These are phyloP conservation scores for Phenganax marumi DNA, from an alignment of 92 coral and sea anemone species.

Conservation along the genomic window DNA sequence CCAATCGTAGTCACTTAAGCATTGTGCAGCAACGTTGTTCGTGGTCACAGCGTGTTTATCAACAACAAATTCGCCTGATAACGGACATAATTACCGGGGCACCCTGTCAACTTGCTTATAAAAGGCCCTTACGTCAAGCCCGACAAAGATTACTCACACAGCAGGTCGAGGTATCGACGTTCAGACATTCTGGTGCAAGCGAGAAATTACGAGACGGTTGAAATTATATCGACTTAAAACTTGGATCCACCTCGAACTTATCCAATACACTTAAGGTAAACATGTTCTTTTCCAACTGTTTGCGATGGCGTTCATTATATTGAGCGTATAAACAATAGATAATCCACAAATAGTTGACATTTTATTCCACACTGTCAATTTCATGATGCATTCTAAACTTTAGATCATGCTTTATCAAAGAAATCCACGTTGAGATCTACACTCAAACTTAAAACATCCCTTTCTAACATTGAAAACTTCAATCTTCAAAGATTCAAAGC, in stretches of 20 bases:
- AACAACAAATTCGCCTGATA: slow-evolving; percentile 99
- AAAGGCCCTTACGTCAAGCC: slow-evolving; percentile 94
- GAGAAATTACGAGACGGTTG: slow-evolving; percentile 21
- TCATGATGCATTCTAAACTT: too few relatives aligned
- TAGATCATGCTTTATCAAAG: too few relatives aligned
- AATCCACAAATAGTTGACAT: too few relatives aligned
- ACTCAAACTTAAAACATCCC: too few relatives aligned
- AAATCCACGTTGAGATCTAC: too few relatives aligned
- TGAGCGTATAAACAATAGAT: too few relatives aligned
- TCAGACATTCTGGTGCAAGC: slow-evolving; percentile 52
- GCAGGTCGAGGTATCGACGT: slow-evolving; percentile 66
- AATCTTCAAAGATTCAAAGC: too few relatives aligned
- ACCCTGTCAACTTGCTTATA: slow-evolving; percentile 99
- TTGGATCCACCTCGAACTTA: slow-evolving; percentile 11
- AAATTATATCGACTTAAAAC: not conserved
- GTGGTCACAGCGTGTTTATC: slow-evolving; percentile 99
- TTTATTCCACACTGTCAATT: too few relatives aligned
- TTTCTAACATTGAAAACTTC: too few relatives aligned
- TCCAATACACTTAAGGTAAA: too few relatives aligned
- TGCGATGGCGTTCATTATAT: too few relatives aligned
- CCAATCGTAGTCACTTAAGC: slow-evolving; percentile 41
- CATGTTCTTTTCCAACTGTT: too few relatives aligned
- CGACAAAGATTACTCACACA: slow-evolving; percentile 95
- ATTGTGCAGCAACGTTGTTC: slow-evolving; percentile 42
- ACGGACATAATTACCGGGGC: slow-evolving; percentile 96